Conservation (phyloP, 2,888 invertebrate species). For the Atethmia centrago region DNA sequence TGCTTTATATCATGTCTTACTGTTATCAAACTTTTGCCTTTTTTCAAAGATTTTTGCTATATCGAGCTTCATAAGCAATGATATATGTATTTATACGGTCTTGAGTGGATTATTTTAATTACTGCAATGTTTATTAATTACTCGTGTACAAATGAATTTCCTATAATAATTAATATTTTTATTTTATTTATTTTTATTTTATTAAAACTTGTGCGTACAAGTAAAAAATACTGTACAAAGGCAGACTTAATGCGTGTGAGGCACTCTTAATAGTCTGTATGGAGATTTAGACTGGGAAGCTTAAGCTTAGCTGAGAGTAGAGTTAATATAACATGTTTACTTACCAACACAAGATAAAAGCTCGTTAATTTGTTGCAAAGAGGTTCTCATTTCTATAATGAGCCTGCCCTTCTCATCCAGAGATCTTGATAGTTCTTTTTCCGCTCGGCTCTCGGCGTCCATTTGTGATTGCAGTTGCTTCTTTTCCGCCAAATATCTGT, state of each 20-base stretch:
- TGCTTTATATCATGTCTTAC: too few relatives aligned
- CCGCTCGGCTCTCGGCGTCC: constrained; percentile 83
- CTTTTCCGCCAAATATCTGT: constrained; percentile 88
- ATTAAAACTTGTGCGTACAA: too few relatives aligned
- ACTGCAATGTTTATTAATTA: neutral
- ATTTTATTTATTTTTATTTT: too few relatives aligned
- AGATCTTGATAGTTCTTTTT: constrained; percentile 78
- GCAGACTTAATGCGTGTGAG: too few relatives aligned
- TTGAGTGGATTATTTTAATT: neutral
- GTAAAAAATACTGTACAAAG: too few relatives aligned
- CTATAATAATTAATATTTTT: neutral
- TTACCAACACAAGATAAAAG: constrained; percentile 87
- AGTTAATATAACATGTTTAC: constrained; percentile 40
- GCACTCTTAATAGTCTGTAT: neutral
- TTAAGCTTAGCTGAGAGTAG: neutral
- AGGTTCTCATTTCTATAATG: constrained; percentile 90
- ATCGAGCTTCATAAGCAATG: neutral
- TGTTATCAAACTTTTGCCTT: neutral
- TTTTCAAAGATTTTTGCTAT: neutral
- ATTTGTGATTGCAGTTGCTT: constrained; percentile 83
- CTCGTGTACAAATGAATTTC: neutral
- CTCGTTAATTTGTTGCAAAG: constrained; percentile 90
- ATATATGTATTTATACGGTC: neutral
- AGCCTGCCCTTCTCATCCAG: constrained; percentile 88
- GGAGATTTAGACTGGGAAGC: neutral